A percentile compares a stretch with the other conserved stretches of the same genome.
phyloP scores from a whole-genome alignment of 2,888 invertebrate genomes.

The Drosophila greeni region DNA sequence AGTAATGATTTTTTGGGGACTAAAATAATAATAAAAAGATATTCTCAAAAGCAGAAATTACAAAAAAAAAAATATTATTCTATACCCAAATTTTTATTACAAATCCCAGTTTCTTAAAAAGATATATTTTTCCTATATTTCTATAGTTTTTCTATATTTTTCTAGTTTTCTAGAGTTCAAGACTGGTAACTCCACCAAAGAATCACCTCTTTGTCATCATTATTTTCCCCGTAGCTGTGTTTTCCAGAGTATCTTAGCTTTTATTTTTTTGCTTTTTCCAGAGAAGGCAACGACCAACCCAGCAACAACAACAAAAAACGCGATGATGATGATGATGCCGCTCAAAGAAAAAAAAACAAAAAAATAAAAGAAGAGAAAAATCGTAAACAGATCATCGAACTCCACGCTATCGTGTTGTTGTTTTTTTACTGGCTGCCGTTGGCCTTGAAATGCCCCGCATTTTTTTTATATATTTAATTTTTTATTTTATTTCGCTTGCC shows the following conservation, averaged over 20 bases:
- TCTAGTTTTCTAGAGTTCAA: too few relatives aligned
- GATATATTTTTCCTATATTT: too few relatives aligned
- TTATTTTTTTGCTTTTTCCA: conserved; percentile 26
- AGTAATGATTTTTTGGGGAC: not conserved
- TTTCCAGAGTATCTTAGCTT: conserved; percentile 8
- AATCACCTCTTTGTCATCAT: not conserved
- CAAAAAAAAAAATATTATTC: too few relatives aligned
- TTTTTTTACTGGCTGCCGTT: conserved; percentile 37
- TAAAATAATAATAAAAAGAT: too few relatives aligned
- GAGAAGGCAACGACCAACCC: conserved; percentile 61
- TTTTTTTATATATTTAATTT: conserved; percentile 19
- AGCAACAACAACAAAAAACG: conserved; percentile 34
- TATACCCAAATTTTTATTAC: too few relatives aligned
- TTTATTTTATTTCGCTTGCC: conserved; percentile 14
- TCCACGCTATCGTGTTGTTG: conserved; percentile 40
- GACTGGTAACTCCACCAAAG: too few relatives aligned
- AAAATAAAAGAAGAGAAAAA: conserved; percentile 42
- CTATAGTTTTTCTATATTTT: too few relatives aligned
- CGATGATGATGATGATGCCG: conserved; percentile 43
- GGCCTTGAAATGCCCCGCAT: conserved; percentile 60
- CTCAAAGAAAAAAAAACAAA: conserved; percentile 45
- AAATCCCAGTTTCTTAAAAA: too few relatives aligned
- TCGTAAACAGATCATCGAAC: conserved; percentile 78
- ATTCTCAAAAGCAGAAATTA: too few relatives aligned
- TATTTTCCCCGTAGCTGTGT: conserved; percentile 13